Evolutionary conservation across 2,888 invertebrate genomes (phyloP), one percentile per base, ranked within the genome.

Genomic region (Bedellia somnulentella): DNA sequence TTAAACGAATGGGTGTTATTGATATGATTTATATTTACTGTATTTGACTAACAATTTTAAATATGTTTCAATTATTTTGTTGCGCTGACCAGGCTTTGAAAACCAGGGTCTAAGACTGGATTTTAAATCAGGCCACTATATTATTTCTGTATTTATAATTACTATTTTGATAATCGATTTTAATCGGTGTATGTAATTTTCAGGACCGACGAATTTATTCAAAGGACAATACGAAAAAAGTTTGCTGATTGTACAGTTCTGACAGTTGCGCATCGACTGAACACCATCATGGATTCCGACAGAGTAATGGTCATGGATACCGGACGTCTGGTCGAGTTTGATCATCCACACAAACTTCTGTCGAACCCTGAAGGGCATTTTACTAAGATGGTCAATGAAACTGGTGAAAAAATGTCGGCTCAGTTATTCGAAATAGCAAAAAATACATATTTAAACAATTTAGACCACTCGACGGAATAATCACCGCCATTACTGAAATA

Each of bases 211-310:
- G 81, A 80, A 27, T 76, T 93, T 34, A 93, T 93, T 45, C 93
- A 93, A 58, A 80, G 78, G 49, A 90, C 93, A 0, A 92, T 94
- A 33, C 78, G 92, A 32, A 78, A 76, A 23, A 87, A 88, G 47
- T 94, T 94, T 53, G 78, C 79, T 9, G 68, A 85, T 12, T 93
- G 92, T 57, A 93, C 93, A 0, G 93, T 95, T 5, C 62, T 95
- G 23, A 94, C 93, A 0, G 91, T 95, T 18, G 94, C 94, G 3
- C 94, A 95, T 64, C 80, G 95, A 24, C 76, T 96, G 15, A 86
- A 94, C 55, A 95, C 94, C 1, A 89, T 95, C 37, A 93, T 95
- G 86, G 94, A 95, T 60, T 91, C 90, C 1, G 91, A 93, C 66
- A 80, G 86, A 35, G 86, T 93, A 11, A 77, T 94, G 51, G 93